Conservation (phyloP, 2,113 vertebrate genomes). For the Benitochromis conjunctus region DNA sequence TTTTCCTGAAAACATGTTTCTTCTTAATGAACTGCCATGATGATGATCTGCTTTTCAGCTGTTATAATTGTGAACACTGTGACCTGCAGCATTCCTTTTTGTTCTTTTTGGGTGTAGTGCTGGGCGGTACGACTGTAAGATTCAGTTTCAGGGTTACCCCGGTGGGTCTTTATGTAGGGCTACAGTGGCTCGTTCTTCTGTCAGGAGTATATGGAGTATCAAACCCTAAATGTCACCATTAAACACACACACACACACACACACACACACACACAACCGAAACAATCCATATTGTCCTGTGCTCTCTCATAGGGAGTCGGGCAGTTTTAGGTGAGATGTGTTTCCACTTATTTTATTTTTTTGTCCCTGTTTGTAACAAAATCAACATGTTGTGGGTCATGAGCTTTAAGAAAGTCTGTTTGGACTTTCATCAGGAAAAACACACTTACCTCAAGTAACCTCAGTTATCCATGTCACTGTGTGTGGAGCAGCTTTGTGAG, state of each 20-base stretch:
- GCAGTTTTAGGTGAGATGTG: accelerated
- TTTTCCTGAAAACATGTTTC: neutral
- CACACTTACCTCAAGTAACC: neutral
- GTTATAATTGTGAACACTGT: neutral
- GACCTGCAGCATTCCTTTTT: neutral
- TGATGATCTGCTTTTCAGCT: neutral
- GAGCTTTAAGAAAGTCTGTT: neutral
- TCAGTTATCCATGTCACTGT: neutral
- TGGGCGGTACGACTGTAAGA: accelerated
- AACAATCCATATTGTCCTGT: accelerated
- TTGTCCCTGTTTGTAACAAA: neutral
- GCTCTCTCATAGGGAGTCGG: neutral
- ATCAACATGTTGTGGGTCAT: neutral
- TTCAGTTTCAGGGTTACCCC: neutral
- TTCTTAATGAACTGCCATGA: neutral
- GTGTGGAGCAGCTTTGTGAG: neutral
- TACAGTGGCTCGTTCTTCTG: neutral
- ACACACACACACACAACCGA: neutral
- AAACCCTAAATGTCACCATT: neutral
- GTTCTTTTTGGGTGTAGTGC: neutral
- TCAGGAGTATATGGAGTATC: neutral
- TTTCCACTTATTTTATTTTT: neutral
- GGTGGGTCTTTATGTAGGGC: accelerated
- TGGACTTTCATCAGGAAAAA: neutral
- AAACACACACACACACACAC: too few species aligned